Percentiles rank a stretch among this genome's conserved stretches.
Conservation (phyloP, 2,888 invertebrate genomes). For the Hanleya hanleyi region DNA sequence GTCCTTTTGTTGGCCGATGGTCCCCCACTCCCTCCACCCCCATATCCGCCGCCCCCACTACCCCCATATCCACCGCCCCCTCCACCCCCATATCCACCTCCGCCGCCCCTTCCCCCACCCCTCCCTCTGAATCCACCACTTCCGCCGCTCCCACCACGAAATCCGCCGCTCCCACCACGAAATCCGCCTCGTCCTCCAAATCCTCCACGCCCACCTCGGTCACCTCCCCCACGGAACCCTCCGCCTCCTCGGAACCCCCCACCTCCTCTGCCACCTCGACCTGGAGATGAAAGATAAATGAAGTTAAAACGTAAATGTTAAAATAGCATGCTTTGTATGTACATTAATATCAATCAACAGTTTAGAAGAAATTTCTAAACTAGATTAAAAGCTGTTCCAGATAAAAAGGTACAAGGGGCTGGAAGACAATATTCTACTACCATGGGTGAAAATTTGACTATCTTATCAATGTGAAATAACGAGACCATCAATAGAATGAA, state of each 20-base stretch:
- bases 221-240: constrained; percentile 43
- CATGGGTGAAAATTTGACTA: too few relatives aligned
- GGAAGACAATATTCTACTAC: too few relatives aligned
- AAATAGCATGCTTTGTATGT: too few relatives aligned
- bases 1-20: background rate
- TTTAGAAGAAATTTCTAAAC: too few relatives aligned
- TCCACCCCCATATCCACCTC: constrained; percentile 41
- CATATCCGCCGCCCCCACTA: constrained; percentile 35
- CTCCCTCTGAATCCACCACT: constrained; percentile 33
- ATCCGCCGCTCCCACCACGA: constrained; percentile 47
- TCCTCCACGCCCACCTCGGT: constrained; percentile 46
- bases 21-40: constrained; percentile 64
- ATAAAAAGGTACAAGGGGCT: too few relatives aligned
- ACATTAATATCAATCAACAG: too few relatives aligned
- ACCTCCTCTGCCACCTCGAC: constrained; percentile 43
- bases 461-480: too few relatives aligned
- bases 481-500: too few relatives aligned
- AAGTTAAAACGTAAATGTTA: too few relatives aligned
- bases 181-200: constrained; percentile 36
- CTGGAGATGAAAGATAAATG: background rate
- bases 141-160: constrained; percentile 29
- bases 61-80: constrained; percentile 23
- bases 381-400: too few relatives aligned
- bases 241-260: constrained; percentile 70
- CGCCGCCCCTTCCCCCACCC: constrained; percentile 50